Evolutionary conservation across 2,888 invertebrate genomes (phyloP).

Genomic region (Pseudococcus jackbeardsleyi): DNA sequence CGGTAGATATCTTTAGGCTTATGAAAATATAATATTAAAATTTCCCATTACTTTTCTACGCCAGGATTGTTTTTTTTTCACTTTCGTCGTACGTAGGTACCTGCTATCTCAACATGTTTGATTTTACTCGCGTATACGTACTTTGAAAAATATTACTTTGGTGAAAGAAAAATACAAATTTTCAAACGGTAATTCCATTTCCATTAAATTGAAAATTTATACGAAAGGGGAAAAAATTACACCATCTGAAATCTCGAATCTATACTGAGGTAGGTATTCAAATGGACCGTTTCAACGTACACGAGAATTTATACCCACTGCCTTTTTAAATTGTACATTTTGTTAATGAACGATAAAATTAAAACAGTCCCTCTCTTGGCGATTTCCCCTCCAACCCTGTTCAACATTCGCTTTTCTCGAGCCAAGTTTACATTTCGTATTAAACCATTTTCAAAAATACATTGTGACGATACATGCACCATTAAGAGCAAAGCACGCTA

Average conservation of each 20-base stretch:
- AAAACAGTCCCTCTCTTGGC: not conserved
- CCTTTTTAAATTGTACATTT: not conserved
- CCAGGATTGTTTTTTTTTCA: slow-evolving; percentile 3
- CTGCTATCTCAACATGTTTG: not conserved
- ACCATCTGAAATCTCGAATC: not conserved
- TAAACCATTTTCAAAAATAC: not conserved
- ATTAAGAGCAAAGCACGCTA: slow-evolving; percentile 21
- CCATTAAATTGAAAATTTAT: not conserved
- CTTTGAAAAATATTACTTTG: not conserved
- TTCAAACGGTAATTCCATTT: not conserved
- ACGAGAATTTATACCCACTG: not conserved
- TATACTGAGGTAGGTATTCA: not conserved
- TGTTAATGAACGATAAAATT: not conserved
- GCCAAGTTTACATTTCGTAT: not conserved
- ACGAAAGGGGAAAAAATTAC: not conserved
- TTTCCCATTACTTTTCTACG: not conserved
- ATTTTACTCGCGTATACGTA: not conserved
- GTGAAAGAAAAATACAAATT: not conserved
- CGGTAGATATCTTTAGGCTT: not conserved
- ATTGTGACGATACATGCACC: slow-evolving; percentile 36
- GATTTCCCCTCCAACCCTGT: not conserved
- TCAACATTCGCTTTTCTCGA: not conserved
- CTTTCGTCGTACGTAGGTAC: not conserved
- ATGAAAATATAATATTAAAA: slow-evolving; percentile 4
- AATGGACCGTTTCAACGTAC: not conserved